These are phyloP conservation scores for Nomada hirtipes DNA, from an alignment of 2,888 invertebrate genomes.

Conservation along the genomic window DNA sequence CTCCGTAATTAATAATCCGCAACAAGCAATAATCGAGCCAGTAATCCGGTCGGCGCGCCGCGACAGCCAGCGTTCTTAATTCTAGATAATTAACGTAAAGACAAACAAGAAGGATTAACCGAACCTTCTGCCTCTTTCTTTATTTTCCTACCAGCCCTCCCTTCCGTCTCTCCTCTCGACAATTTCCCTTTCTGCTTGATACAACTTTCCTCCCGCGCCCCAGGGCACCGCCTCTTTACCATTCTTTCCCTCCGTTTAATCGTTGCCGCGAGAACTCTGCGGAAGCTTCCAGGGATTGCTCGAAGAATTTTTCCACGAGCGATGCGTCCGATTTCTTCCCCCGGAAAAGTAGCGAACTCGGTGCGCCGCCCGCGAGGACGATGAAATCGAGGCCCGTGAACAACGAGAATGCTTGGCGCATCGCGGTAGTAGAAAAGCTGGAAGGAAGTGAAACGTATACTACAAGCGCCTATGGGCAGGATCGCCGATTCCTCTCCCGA, in stretches of 20 bases:
- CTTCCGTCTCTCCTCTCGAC: slow-evolving; percentile 8
- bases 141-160: slow-evolving; percentile 60
- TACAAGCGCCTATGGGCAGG: slow-evolving; percentile 74
- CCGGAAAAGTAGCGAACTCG: neutral
- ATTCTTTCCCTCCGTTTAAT: neutral
- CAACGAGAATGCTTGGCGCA: neutral
- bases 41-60: slow-evolving; percentile 81
- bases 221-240: neutral
- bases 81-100: slow-evolving; percentile 84
- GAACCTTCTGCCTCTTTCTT: slow-evolving; percentile 47
- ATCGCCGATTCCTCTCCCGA: slow-evolving; percentile 73
- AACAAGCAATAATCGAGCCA: slow-evolving; percentile 84
- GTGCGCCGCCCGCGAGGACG: neutral
- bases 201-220: slow-evolving; percentile 1
- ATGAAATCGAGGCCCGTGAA: slow-evolving; percentile 40
- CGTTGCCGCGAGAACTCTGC: neutral
- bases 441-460: slow-evolving; percentile 60
- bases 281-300: slow-evolving; percentile 4
- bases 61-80: slow-evolving; percentile 81
- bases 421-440: neutral
- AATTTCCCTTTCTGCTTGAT: slow-evolving; percentile 14
- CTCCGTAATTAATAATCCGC: slow-evolving; percentile 84
- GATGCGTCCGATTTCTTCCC: slow-evolving; percentile 10
- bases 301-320: neutral
- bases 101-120: slow-evolving; percentile 83